These are phyloP conservation scores for Parnassius orleans DNA, from an alignment of 2,888 invertebrate species.

Conservation along the genomic window DNA sequence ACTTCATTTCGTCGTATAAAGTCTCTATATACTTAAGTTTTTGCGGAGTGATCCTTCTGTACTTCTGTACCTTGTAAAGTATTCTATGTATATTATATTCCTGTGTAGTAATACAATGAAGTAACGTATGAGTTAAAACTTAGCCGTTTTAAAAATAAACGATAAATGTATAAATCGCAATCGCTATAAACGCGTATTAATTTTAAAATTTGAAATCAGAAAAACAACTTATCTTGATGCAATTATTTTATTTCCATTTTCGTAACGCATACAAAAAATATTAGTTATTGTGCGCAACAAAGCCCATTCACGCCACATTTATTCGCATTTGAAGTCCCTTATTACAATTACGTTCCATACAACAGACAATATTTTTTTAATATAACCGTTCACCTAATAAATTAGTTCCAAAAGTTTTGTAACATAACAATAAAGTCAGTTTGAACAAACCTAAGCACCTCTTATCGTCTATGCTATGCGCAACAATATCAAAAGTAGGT, in stretches of 20 bases:
- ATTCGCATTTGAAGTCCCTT: conserved; percentile 25
- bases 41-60: too few relatives aligned
- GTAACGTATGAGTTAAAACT: too few relatives aligned
- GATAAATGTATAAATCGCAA: too few relatives aligned
- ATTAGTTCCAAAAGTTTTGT: not conserved
- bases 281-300: conserved; percentile 48
- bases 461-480: not conserved
- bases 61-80: too few relatives aligned
- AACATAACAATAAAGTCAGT: not conserved
- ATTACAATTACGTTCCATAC: conserved; percentile 5
- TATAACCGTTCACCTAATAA: too few relatives aligned
- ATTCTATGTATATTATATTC: too few relatives aligned
- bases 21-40: too few relatives aligned
- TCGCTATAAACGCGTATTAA: too few relatives aligned
- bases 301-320: conserved; percentile 35
- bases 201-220: not conserved
- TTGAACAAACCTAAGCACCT: not conserved
- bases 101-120: too few relatives aligned
- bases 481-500: not conserved
- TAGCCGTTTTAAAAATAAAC: too few relatives aligned
- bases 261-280: conserved; percentile 53
- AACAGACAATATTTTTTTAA: conserved; percentile 1
- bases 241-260: conserved; percentile 45
- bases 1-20: too few relatives aligned
- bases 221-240: conserved; percentile 19